Conservation (phyloP, 2,888 invertebrate genomes). For the Zootermopsis nevadensis region DNA sequence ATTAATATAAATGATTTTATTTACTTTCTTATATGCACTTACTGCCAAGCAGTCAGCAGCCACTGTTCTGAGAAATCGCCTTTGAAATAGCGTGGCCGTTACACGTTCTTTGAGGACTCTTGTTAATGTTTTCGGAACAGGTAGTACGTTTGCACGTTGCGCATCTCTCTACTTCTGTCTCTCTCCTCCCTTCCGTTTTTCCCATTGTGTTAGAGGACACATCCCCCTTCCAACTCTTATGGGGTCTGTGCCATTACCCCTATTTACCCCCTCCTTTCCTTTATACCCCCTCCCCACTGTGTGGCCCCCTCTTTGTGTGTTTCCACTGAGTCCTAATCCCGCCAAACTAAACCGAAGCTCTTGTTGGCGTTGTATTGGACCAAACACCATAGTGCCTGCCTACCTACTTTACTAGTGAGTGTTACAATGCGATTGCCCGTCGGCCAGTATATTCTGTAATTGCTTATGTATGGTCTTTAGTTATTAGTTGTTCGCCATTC, state of each 20-base stretch:
- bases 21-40: no score
- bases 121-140: neutral
- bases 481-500: neutral
- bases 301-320: neutral
- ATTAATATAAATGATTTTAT: no score
- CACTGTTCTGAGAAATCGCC: no score
- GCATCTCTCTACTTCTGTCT: neutral
- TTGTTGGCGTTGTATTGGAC: conserved; percentile 15
- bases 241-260: conserved; percentile 29
- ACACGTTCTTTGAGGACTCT: no score
- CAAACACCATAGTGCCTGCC: conserved; percentile 29
- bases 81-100: no score
- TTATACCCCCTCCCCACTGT: neutral
- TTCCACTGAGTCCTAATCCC: conserved; percentile 18
- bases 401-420: neutral
- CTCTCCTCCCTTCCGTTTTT: neutral
- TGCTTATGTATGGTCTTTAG: neutral
- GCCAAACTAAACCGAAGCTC: conserved; percentile 30
- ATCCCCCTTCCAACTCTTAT: neutral
- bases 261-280: conserved; percentile 23
- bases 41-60: no score
- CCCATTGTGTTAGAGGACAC: conserved; percentile 17
- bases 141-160: neutral
- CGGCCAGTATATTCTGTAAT: neutral
- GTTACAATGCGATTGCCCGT: neutral